Evolutionary conservation across 2,888 invertebrate species (phyloP).

Genomic region (Oasisia sp.): DNA sequence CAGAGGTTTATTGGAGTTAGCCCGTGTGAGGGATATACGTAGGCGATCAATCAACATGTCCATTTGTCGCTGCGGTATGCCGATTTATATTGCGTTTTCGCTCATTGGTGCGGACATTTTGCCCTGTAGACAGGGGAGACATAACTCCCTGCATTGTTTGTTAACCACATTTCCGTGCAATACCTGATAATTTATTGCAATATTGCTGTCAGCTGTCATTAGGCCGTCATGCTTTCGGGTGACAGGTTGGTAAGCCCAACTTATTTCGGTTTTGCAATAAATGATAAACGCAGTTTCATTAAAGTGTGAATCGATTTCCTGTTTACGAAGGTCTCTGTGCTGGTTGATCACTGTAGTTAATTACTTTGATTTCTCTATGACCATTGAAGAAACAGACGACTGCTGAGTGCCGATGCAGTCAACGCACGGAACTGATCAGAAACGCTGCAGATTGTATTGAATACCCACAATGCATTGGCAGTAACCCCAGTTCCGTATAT

Average conservation of each 20-base stretch:
- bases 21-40: background rate
- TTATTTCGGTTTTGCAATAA: constrained; percentile 1
- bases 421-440: too few species aligned
- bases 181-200: background rate
- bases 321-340: background rate
- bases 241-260: background rate
- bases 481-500: too few species aligned
- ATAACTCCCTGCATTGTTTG: background rate
- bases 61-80: background rate
- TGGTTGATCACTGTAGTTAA: background rate
- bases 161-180: background rate
- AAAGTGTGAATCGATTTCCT: background rate
- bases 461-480: too few species aligned
- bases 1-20: background rate
- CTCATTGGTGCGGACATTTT: background rate
- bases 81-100: constrained; percentile 7
- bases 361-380: background rate
- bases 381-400: too few species aligned
- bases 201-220: background rate
- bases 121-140: background rate
- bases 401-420: too few species aligned
- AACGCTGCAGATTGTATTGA: too few species aligned
- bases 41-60: background rate
- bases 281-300: background rate
- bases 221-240: background rate